A percentile compares a stretch with the other conserved stretches of the same genome.
phyloP scores from a whole-genome alignment of 2,888 invertebrate species.

The Watsonalla binaria region DNA sequence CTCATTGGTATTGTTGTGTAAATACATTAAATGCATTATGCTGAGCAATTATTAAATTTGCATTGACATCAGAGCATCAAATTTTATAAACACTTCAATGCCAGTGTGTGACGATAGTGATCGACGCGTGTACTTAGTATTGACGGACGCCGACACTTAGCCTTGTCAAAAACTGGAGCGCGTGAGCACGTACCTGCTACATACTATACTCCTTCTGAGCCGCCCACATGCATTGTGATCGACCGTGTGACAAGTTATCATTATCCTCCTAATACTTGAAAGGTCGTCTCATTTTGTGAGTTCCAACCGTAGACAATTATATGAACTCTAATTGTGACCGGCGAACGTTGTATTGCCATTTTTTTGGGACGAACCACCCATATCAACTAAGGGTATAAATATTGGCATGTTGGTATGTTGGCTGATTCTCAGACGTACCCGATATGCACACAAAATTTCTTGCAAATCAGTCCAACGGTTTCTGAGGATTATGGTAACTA shows the following conservation, averaged over 20 bases:
- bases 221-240: not conserved
- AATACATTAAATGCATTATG: not conserved
- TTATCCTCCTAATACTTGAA: not conserved
- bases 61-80: constrained; percentile 29
- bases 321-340: too few species aligned
- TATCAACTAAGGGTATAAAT: too few species aligned
- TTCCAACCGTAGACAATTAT: too few species aligned
- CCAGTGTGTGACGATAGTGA: constrained; percentile 14
- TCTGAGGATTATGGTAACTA: too few species aligned
- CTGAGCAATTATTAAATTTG: constrained; percentile 24
- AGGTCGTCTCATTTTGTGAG: not conserved
- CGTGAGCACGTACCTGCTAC: constrained; percentile 23
- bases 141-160: constrained; percentile 36
- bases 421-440: too few species aligned
- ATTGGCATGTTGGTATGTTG: too few species aligned
- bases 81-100: constrained; percentile 37
- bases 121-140: constrained; percentile 12
- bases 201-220: constrained; percentile 11
- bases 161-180: constrained; percentile 51
- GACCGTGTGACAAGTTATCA: not conserved
- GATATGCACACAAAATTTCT: too few species aligned
- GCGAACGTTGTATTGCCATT: too few species aligned
- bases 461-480: too few species aligned
- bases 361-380: too few species aligned
- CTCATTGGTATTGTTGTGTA: not conserved